Percentiles rank a stretch among this genome's conserved stretches.
These are phyloP conservation scores for Bovichtus diacanthus DNA, from an alignment of 2,797 vertebrate genomes.

Conservation along the genomic window DNA sequence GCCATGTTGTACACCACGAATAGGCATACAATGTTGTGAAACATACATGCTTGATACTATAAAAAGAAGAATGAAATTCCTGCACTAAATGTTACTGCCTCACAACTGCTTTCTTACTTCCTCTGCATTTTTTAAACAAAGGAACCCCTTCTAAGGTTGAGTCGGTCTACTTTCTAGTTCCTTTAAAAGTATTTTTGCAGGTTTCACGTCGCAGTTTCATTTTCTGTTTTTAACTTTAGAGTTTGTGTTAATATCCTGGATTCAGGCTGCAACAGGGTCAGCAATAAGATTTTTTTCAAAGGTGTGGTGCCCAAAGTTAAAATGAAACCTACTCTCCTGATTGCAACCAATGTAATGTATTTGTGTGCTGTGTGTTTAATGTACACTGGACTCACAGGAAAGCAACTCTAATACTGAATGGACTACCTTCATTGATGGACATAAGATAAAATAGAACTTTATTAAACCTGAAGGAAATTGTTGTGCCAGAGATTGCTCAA, in stretches of 20 bases:
- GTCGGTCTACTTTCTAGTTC: not conserved
- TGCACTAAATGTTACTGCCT: not conserved
- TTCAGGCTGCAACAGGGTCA: not conserved
- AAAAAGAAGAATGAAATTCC: not conserved
- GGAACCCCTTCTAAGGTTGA: not conserved
- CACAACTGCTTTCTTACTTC: not conserved
- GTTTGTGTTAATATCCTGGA: not conserved
- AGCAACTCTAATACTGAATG: not conserved
- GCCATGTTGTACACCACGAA: not conserved
- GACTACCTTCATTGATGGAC: not conserved
- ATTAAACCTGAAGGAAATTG: too few relatives aligned
- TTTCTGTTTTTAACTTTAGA: not conserved
- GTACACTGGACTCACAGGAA: not conserved
- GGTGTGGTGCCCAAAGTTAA: not conserved
- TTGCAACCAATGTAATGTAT: not conserved
- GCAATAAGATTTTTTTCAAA: not conserved
- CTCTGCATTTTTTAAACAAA: not conserved
- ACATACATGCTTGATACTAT: not conserved
- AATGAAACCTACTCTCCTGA: not conserved
- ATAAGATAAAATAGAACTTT: too few relatives aligned
- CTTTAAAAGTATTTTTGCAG: not conserved
- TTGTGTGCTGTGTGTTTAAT: not conserved
- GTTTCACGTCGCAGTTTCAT: not conserved
- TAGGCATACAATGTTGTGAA: not conserved
- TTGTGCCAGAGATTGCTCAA: too few relatives aligned